Conservation (phyloP, 2,888 invertebrate genomes). For the Rhagonycha fulva region DNA sequence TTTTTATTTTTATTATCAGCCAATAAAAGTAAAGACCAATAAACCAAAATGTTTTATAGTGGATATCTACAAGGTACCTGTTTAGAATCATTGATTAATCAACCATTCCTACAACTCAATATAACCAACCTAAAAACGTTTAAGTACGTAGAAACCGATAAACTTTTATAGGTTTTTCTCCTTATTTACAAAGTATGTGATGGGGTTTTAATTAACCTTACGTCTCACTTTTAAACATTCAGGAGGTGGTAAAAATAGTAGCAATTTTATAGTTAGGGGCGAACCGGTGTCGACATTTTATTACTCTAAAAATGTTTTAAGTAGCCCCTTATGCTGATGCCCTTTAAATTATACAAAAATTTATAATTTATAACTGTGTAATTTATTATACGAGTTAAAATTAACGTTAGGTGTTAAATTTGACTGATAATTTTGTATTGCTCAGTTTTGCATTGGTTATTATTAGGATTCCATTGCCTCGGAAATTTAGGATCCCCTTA, state of each 20-base stretch:
- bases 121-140: conserved; percentile 1
- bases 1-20: neutral
- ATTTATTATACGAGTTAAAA: no score
- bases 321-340: no score
- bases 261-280: no score
- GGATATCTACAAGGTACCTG: conserved; percentile 17
- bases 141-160: conserved; percentile 1
- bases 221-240: neutral
- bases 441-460: no score
- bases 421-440: no score
- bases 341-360: no score
- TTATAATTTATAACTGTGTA: no score
- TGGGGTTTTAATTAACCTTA: neutral
- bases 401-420: no score
- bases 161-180: neutral
- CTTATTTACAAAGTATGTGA: neutral
- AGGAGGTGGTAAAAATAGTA: neutral
- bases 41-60: conserved; percentile 22
- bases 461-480: no score
- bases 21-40: conserved; percentile 5
- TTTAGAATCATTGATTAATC: conserved; percentile 21
- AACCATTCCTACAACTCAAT: conserved; percentile 2
- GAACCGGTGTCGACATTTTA: no score
- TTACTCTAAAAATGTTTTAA: no score
- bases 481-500: no score